Evolutionary conservation across 2,113 vertebrate genomes (phyloP).

Genomic region (Lonchura striata): DNA sequence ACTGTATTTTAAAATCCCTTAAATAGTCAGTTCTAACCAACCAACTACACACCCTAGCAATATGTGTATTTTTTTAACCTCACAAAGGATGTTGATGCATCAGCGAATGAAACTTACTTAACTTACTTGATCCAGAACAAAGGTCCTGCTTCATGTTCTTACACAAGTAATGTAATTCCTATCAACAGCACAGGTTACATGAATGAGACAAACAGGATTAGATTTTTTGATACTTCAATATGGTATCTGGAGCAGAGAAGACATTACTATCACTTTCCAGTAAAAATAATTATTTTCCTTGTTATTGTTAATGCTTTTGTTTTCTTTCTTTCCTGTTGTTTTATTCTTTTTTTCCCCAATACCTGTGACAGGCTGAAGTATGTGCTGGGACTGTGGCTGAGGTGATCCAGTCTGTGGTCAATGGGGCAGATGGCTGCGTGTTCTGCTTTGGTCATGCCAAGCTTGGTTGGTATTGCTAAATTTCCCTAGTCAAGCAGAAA

Average conservation of each 20-base stretch:
- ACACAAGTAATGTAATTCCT: background rate
- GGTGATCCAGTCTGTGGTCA: constrained; percentile 98
- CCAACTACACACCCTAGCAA: background rate
- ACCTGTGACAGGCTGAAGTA: constrained; percentile 86
- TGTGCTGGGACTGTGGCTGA: constrained; percentile 96
- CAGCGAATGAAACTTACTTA: background rate
- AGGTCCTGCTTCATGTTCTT: background rate
- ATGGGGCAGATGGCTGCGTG: constrained; percentile 96
- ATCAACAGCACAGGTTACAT: background rate
- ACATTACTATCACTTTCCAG: background rate
- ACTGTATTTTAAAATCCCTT: background rate
- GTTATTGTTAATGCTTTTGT: background rate
- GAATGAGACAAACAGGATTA: background rate
- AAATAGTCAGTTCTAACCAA: background rate
- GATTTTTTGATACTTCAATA: background rate
- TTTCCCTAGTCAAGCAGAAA: background rate
- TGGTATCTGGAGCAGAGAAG: background rate
- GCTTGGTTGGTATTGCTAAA: constrained; percentile 83
- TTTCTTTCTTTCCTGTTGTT: background rate
- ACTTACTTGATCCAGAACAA: background rate
- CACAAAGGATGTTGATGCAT: background rate
- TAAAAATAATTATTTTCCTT: background rate
- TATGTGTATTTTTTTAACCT: background rate
- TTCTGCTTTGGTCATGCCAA: constrained; percentile 99
- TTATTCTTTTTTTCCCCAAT: background rate